Evolutionary conservation across 2,888 invertebrate genomes (phyloP), one percentile per base, ranked within the genome.

Genomic region (Micropterix aruncella): DNA sequence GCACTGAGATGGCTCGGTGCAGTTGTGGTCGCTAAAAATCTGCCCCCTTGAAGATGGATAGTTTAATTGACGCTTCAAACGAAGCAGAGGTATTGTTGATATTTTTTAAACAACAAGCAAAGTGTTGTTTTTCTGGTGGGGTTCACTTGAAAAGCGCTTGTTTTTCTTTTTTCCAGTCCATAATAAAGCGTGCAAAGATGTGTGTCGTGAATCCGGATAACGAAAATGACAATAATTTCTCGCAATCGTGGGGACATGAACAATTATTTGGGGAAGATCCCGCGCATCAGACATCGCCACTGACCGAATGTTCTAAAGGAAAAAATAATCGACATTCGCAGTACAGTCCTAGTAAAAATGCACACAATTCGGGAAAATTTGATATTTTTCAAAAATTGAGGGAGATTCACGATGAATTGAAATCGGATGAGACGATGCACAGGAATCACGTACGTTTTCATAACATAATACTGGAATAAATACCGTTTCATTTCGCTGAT

Each of bases 51-150:
- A 38, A 15, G 38, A 15, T 15, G 69, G 70, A 70, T 70, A 69
- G 69, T 66, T 69, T 70, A 69, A 68, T 69, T 68, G 69, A 70
- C 68, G 68, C 70, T 66, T 69, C 70, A 70, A 65, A 68, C 65
- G 70, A 70, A 66, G 70, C 70, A 62, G 68, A 70, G 70, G 70
- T 66, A 27, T 27, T 27, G 27, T 27, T 27, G 27, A 27, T 27
- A 27, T 12, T 27, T 5, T 5, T 27, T 27, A 27, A 27, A 27
- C 27, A 27, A 27, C 27, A 27, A 27, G 7, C 27, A n/a, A 5
- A 27, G 27, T 27, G 27, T 27, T 27, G 12, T n/a, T n/a, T n/a
- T n/a, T n/a, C n/a, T n/a, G n/a, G n/a, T n/a, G n/a, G n/a, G n/a
- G n/a, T n/a, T n/a, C n/a, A n/a, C n/a, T n/a, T n/a, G n/a, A n/a